Evolutionary conservation across 1,140 invertebrate species (phyloP).

Genomic region (Dendrolimus punctatus): DNA sequence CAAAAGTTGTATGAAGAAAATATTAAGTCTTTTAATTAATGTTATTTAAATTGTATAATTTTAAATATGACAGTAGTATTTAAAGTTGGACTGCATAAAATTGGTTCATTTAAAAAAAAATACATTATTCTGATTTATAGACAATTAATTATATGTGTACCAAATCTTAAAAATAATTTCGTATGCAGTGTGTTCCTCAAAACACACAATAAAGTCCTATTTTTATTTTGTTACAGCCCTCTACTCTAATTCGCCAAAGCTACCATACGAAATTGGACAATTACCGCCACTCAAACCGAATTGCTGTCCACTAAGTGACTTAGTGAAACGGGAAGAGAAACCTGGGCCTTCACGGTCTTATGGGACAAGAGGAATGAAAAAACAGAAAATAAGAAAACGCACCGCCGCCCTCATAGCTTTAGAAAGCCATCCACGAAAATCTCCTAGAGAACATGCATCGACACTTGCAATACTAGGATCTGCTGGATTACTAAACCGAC

Average conservation of each 20-base stretch:
- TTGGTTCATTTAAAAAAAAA: no score
- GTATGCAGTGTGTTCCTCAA: no score
- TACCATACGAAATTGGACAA: conserved; percentile 84
- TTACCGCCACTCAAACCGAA: conserved; percentile 74
- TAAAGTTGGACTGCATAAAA: no score
- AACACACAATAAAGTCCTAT: neutral
- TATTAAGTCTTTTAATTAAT: no score
- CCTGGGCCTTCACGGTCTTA: conserved; percentile 55
- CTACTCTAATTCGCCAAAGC: conserved; percentile 74
- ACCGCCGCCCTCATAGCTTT: conserved; percentile 43
- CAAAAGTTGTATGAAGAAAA: no score
- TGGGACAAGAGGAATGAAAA: conserved; percentile 64
- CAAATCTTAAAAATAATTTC: no score
- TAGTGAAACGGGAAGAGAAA: conserved; percentile 44
- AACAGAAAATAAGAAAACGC: conserved; percentile 44
- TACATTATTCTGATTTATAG: no score
- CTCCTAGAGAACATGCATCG: conserved; percentile 87
- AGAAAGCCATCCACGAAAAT: conserved; percentile 82
- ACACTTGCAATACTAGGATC: conserved; percentile 85
- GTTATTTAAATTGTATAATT: no score
- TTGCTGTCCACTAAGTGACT: conserved; percentile 62
- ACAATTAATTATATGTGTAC: no score
- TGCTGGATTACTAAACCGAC: conserved; percentile 72
- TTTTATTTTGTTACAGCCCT: conserved; percentile 52
- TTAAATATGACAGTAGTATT: no score